phyloP scores from a whole-genome alignment of 2,113 vertebrate species.

The Lanius ludovicianus region DNA sequence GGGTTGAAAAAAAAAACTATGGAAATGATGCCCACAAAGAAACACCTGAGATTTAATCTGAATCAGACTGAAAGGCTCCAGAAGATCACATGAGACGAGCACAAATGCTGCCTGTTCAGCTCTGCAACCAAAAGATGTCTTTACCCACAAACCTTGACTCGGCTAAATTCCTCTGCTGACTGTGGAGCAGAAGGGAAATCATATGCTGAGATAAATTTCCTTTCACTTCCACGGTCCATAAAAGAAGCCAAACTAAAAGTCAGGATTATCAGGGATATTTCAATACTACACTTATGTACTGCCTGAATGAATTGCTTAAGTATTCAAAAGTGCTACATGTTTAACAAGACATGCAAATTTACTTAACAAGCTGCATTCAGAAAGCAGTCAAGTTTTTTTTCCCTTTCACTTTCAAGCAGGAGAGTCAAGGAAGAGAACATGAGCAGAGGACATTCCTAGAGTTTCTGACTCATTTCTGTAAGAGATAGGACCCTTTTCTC shows the following conservation, averaged over 20 bases:
- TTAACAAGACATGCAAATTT: neutral
- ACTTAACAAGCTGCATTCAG: neutral
- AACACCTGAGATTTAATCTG: neutral
- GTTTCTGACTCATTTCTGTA: neutral
- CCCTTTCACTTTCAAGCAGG: neutral
- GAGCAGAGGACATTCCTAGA: neutral
- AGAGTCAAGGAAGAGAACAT: neutral
- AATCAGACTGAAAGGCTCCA: neutral
- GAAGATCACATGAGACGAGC: neutral
- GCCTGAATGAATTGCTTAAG: neutral
- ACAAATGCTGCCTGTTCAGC: neutral
- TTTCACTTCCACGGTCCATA: neutral
- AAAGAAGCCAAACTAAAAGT: neutral
- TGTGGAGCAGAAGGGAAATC: neutral
- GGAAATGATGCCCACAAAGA: neutral
- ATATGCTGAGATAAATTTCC: neutral
- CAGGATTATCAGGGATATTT: neutral
- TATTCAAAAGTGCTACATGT: neutral
- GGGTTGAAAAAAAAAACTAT: neutral
- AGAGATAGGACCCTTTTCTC: neutral
- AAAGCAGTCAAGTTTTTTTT: neutral
- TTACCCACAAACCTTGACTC: neutral
- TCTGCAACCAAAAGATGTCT: neutral
- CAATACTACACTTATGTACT: neutral
- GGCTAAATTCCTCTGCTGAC: constrained; percentile 5